phyloP scores from a whole-genome alignment of 2,888 invertebrate species.

The Drosophila fungiperda region DNA sequence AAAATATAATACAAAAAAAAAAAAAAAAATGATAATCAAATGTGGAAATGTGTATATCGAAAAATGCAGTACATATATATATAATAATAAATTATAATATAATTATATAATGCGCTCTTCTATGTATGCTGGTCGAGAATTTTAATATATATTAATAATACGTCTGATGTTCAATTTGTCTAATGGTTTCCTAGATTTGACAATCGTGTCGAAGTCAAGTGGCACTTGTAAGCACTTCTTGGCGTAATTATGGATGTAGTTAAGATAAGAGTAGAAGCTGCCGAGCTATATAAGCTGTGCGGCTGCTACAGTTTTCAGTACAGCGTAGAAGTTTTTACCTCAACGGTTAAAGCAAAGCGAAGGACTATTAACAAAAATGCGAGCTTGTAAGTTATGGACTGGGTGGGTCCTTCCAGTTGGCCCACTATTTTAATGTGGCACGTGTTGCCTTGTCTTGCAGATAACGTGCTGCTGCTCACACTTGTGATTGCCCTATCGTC shows the following conservation, averaged over 20 bases:
- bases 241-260: conserved; percentile 10
- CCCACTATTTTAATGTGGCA: not conserved
- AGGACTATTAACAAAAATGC: conserved; percentile 49
- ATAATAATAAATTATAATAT: too few species aligned
- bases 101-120: too few species aligned
- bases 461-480: conserved; percentile 56
- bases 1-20: not conserved
- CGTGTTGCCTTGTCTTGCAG: conserved; percentile 17
- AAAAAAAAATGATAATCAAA: not conserved
- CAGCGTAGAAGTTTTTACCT: conserved; percentile 44
- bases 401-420: not conserved
- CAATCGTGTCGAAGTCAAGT: conserved; percentile 49
- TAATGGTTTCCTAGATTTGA: conserved; percentile 31
- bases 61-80: not conserved
- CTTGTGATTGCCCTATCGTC: conserved; percentile 42
- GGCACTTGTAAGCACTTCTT: conserved; percentile 21
- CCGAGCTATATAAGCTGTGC: conserved; percentile 41
- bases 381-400: conserved; percentile 50
- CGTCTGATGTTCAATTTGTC: conserved; percentile 32
- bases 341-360: conserved; percentile 24
- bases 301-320: conserved; percentile 7
- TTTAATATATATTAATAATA: conserved; percentile 2
- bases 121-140: conserved; percentile 2
- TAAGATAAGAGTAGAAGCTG: conserved; percentile 34
- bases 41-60: not conserved